Evolutionary conservation across 2,113 vertebrate species (phyloP), one percentile per base, ranked within the genome.

Genomic region (Myiagra hebetior): DNA sequence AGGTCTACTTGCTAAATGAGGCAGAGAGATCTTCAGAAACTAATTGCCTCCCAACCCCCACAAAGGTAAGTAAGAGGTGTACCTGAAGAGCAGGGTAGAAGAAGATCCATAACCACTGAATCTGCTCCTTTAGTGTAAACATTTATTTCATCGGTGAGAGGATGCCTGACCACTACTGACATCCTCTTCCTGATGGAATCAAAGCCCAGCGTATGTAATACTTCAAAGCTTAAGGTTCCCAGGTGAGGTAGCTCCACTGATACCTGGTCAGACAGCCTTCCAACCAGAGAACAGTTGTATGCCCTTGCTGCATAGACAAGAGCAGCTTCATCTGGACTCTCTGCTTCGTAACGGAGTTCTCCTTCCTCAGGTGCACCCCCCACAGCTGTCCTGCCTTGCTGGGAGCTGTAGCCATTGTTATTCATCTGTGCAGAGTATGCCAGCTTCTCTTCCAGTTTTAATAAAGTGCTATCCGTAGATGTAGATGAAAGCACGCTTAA

Each of bases 41-140:
- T 42, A 83, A 77, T 13, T 4, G 3, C 22, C 44, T 79, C 37
- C 68, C 39, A 76, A 37, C 6, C 8, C 53, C 62, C 5, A 2
- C 37, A 67, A 76, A 74, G 30, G n/a, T 65, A 94, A 76, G n/a
- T 11, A 56, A 91, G 65, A 42, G 3, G 2, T 24, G 55, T 98
- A 98, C 98, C 98, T 98, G 98, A 94, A 85, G 98, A 98, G 83
- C 98, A 98, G 4, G 99, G 98, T 68, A 97, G 98, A 97, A 99
- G 98, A 89, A 99, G 98, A 88, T 99, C 99, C 99, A 99, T 99
- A 96, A 99, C 97, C 93, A 97, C 98, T 0, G 99, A 99, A 98
- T 99, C 99, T 0, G 99, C 99, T 74, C 99, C 99, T 98, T 99
- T 99, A 76, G 99, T 99, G 97, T 99, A 99, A 81, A 99, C 99